Evolutionary conservation across 2,797 vertebrate species (phyloP).

Genomic region (Syndactyla subalaris): DNA sequence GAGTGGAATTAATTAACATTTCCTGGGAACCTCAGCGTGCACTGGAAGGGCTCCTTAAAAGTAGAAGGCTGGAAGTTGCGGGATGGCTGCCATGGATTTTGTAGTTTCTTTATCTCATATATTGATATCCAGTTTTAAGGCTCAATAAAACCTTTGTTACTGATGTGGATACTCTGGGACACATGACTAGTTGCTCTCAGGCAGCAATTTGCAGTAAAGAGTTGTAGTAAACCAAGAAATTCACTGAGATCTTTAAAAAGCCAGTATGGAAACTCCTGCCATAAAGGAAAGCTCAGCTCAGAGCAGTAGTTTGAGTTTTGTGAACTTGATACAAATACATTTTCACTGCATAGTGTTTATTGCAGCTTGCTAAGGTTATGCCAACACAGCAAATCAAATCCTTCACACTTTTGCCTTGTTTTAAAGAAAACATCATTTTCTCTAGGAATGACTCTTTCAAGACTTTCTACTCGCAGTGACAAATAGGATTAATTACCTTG

Average conservation of each 20-base stretch:
- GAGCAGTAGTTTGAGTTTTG: neutral
- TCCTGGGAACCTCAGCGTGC: slow-evolving; percentile 14
- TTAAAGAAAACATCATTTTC: slow-evolving; percentile 8
- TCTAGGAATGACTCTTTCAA: neutral
- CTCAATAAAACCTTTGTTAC: neutral
- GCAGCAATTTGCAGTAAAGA: neutral
- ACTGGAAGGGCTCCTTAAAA: neutral
- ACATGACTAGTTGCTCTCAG: neutral
- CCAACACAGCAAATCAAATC: neutral
- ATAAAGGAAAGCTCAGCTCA: neutral
- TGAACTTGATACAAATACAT: neutral
- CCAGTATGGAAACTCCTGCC: neutral
- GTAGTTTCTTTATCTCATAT: neutral
- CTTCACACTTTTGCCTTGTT: neutral
- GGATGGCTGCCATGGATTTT: neutral
- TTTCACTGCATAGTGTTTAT: neutral
- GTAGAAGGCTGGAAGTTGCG: neutral
- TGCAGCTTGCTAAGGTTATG: neutral
- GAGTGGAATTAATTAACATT: slow-evolving; percentile 61
- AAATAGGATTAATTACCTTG: slow-evolving; percentile 81
- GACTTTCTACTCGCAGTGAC: slow-evolving; percentile 61
- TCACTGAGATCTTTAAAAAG: neutral
- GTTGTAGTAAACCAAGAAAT: neutral
- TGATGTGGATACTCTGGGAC: neutral
- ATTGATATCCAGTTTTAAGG: neutral